These are phyloP conservation scores for Xestia c-nigrum DNA, from an alignment of 2,888 invertebrate genomes.

Conservation along the genomic window DNA sequence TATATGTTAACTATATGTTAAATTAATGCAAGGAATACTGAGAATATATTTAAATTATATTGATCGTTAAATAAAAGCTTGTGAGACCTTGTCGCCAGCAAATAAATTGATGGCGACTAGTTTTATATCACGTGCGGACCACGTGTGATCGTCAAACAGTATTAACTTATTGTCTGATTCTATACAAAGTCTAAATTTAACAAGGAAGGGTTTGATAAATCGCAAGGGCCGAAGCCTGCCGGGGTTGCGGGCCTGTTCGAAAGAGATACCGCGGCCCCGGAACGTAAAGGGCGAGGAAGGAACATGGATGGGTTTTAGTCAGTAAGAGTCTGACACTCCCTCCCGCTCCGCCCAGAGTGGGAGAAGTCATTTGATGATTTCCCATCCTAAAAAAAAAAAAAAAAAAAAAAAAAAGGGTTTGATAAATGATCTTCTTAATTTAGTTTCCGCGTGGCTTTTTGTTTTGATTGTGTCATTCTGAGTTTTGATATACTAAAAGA, in stretches of 20 bases:
- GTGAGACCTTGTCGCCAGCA: slow-evolving; percentile 54
- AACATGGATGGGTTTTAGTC: no score
- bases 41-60: slow-evolving; percentile 53
- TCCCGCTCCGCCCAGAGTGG: no score
- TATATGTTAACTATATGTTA: slow-evolving; percentile 56
- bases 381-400: no score
- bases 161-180: slow-evolving; percentile 3
- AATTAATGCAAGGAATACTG: slow-evolving; percentile 55
- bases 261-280: no score
- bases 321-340: no score
- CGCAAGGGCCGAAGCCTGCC: no score
- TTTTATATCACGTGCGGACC: slow-evolving; percentile 47
- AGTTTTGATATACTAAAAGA: background rate
- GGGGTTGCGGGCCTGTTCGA: no score
- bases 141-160: slow-evolving; percentile 40
- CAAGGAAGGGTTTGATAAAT: slow-evolving; percentile 28
- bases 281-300: no score
- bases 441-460: slow-evolving; percentile 9
- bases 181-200: slow-evolving; percentile 26
- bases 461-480: background rate
- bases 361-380: no score
- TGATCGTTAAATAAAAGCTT: slow-evolving; percentile 59
- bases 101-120: slow-evolving; percentile 50
- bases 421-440: slow-evolving; percentile 10
- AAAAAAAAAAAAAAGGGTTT: no score